These are phyloP conservation scores for Andricus grossulariae DNA, from an alignment of 1,140 invertebrate genomes.

Conservation along the genomic window DNA sequence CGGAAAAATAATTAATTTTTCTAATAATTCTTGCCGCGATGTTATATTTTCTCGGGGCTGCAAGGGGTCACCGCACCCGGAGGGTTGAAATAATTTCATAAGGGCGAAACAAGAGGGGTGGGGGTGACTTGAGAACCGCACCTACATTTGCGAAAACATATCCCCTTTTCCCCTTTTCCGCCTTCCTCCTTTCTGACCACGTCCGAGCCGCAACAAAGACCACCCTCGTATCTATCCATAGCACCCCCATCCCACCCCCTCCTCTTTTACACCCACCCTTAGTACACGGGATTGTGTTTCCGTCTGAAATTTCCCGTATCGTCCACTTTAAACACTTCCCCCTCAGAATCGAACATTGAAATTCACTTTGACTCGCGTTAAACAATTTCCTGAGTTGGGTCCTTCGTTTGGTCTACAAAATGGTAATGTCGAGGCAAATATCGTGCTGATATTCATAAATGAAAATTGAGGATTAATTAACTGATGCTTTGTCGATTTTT, in stretches of 20 bases:
- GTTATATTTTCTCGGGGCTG: not conserved
- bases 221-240: constrained; percentile 31
- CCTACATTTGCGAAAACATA: constrained; percentile 66
- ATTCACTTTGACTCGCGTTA: not conserved
- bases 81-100: constrained; percentile 68
- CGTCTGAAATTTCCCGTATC: constrained; percentile 18
- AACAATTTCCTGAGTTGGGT: constrained; percentile 17
- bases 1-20: constrained; percentile 70
- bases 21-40: constrained; percentile 65
- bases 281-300: constrained; percentile 15
- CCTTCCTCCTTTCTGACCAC: constrained; percentile 11
- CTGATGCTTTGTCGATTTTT: no score
- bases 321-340: not conserved
- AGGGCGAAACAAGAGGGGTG: constrained; percentile 38
- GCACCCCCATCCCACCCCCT: constrained; percentile 21
- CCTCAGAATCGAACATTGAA: constrained; percentile 20
- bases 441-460: constrained; percentile 6
- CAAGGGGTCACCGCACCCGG: constrained; percentile 34
- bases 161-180: constrained; percentile 37
- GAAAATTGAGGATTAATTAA: not conserved
- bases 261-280: not conserved
- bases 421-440: not conserved
- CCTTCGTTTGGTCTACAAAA: not conserved
- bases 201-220: constrained; percentile 21
- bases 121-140: constrained; percentile 63